Conservation (phyloP, 1,140 invertebrate species). For the Sycobia sp. region DNA sequence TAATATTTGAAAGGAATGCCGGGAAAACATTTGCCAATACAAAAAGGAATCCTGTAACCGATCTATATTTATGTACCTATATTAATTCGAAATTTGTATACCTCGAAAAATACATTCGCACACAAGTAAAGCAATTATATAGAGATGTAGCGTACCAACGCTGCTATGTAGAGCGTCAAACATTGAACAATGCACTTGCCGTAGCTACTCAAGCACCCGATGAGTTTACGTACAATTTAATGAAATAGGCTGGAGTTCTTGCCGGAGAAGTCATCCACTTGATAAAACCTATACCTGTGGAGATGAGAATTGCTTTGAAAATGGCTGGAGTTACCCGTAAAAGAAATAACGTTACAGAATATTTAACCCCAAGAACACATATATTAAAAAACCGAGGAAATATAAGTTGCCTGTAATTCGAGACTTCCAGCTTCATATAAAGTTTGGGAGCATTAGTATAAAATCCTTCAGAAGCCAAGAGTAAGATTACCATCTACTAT, state of each 20-base stretch:
- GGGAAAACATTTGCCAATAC: background rate
- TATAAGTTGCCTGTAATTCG: no score
- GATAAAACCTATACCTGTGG: background rate
- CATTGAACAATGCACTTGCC: slow-evolving; percentile 22
- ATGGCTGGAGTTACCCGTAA: no score
- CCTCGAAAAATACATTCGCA: slow-evolving; percentile 25
- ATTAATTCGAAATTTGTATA: slow-evolving; percentile 31
- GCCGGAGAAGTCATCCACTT: background rate
- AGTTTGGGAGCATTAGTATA: no score
- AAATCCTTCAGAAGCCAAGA: no score
- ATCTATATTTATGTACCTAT: slow-evolving; percentile 20
- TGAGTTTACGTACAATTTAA: slow-evolving; percentile 31
- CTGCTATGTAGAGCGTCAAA: no score
- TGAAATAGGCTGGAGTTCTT: slow-evolving; percentile 23
- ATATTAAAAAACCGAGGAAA: no score
- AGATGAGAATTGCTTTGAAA: slow-evolving; percentile 20
- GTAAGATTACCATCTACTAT: no score
- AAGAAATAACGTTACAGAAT: no score
- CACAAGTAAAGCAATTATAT: no score
- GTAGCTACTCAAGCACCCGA: slow-evolving; percentile 18
- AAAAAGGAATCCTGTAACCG: background rate
- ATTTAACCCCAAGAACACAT: no score
- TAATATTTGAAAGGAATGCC: slow-evolving; percentile 28
- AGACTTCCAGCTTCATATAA: no score
- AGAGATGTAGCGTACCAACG: no score